These are phyloP conservation scores for Nephrotoma appendiculata DNA, from an alignment of 2,888 invertebrate genomes.

Conservation along the genomic window DNA sequence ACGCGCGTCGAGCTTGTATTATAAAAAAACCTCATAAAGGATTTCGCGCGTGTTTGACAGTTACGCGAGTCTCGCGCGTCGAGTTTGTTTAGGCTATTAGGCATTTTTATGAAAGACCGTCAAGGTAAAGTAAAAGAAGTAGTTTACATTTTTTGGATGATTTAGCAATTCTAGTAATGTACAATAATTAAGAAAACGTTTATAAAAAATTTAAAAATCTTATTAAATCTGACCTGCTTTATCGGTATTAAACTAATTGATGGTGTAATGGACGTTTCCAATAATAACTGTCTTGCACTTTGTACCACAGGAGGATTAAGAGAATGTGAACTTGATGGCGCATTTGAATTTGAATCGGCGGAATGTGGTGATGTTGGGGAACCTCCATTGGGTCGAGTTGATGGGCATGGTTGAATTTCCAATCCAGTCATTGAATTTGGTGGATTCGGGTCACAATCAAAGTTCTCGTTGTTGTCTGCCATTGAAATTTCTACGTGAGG, in stretches of 20 bases:
- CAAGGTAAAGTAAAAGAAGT: too few relatives aligned
- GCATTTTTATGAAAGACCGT: too few relatives aligned
- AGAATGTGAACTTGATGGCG: conserved; percentile 53
- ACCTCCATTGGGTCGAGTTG: conserved; percentile 21
- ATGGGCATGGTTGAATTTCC: conserved; percentile 13
- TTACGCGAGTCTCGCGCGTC: too few relatives aligned
- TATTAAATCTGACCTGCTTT: conserved; percentile 43
- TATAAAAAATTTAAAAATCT: not conserved
- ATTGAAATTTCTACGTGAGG: conserved; percentile 86
- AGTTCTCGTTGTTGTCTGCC: conserved; percentile 60
- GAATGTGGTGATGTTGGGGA: conserved; percentile 63
- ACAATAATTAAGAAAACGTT: not conserved
- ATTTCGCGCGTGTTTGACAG: too few relatives aligned
- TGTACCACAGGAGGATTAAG: conserved; percentile 12
- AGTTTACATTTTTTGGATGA: too few relatives aligned
- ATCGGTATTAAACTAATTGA: conserved; percentile 78
- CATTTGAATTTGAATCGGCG: conserved; percentile 59
- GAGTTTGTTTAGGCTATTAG: too few relatives aligned
- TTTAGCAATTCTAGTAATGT: too few relatives aligned
- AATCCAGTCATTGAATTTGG: conserved; percentile 12
- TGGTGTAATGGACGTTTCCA: conserved; percentile 51
- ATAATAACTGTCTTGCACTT: conserved; percentile 18
- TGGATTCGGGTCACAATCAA: conserved; percentile 11
- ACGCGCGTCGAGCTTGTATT: too few relatives aligned
- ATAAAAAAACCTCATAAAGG: too few relatives aligned